Percentiles rank a stretch among this genome's conserved stretches.
phyloP scores from a whole-genome alignment of 2,113 vertebrate genomes.

The Pachyramphus minor region DNA sequence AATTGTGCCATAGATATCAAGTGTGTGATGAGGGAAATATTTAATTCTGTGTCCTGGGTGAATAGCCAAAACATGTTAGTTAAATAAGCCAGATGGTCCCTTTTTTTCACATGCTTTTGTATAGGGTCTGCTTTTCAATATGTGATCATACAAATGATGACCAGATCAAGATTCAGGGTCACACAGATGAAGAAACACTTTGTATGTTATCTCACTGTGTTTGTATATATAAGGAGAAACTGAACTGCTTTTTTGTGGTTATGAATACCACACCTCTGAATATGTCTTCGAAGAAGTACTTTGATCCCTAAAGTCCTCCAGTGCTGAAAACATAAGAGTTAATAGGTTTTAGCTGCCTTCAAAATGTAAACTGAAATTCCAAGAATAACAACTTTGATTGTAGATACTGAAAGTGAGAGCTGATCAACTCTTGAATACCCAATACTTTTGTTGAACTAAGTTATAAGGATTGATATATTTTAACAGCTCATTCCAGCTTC shows the following conservation, averaged over 20 bases:
- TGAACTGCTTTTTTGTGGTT: not conserved
- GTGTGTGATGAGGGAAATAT: not conserved
- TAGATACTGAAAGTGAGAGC: not conserved
- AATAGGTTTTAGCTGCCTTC: not conserved
- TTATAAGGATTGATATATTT: not conserved
- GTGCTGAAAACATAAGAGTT: not conserved
- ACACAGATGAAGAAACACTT: not conserved
- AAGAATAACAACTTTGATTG: not conserved
- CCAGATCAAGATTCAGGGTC: not conserved
- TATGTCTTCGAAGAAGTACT: not conserved
- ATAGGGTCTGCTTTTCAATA: not conserved
- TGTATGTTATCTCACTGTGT: not conserved
- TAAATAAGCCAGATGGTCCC: not conserved
- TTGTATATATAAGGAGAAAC: not conserved
- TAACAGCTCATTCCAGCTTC: not conserved
- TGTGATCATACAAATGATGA: not conserved
- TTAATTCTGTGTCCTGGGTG: not conserved
- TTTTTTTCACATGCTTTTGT: not conserved
- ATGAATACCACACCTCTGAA: not conserved
- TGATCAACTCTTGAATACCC: not conserved
- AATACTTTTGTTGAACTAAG: not conserved
- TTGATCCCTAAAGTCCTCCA: not conserved
- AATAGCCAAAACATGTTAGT: not conserved
- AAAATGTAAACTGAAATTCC: not conserved
- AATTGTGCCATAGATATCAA: not conserved